Evolutionary conservation across 2,113 vertebrate genomes (phyloP), one percentile per base, ranked within the genome.

Genomic region (Psittacara wagleri): DNA sequence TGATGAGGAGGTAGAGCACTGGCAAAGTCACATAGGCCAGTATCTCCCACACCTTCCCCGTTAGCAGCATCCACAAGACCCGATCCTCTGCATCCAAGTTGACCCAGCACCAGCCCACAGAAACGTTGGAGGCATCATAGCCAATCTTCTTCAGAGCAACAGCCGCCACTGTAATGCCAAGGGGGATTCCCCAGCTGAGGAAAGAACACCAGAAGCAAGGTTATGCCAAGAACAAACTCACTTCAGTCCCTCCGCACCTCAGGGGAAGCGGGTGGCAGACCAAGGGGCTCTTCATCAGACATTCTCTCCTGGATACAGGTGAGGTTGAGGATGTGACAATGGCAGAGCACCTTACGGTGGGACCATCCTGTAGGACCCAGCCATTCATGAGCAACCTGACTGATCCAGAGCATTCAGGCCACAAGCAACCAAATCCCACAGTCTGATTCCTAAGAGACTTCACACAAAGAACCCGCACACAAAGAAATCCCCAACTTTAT

Each of bases 21-120:
- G 99, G 99, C 66, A 99, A 97, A 12, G 92, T 98, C 93, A 99
- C 61, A 2, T 99, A 99, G 5, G 99, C 99, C 97, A 99, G 92
- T 67, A 99, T 97, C 98, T 99, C 99, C 99, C 99, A 99, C 74
- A 98, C 95, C 73, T 99, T 99, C 48, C 99, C 99, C 0, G 99
- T 98, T 12, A 99, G 97, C 85, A 99, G 96, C 99, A 99, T 99
- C 99, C 99, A 99, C 74, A 99, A 73, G 13, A 99, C 73, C 2
- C 95, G 97, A 76, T 99, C 99, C n/a, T 98, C 78, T 0, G 98
- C 98, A 0, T 98, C 66, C 91, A 99, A 97, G 88, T 98, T 97
- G 48, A 99, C 97, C 99, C 99, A 99, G 95, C 99, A 99, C 99
- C 99, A 99, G 97, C 99, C 99, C 69, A 99, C 99, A 0, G 99